Conservation (phyloP, 2,113 vertebrate genomes). For the Myotis lucifugus region DNA sequence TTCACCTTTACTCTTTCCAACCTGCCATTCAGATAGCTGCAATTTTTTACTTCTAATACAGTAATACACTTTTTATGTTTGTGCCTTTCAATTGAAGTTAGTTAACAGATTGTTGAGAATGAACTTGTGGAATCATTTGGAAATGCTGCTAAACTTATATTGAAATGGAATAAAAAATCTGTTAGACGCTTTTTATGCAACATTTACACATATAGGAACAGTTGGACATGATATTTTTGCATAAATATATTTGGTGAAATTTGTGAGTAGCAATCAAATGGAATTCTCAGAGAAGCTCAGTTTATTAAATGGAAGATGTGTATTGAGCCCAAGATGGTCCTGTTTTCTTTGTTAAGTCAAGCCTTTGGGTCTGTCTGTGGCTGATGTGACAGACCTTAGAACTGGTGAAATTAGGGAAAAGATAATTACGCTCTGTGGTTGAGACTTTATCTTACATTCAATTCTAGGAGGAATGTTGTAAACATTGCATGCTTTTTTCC, state of each 20-base stretch:
- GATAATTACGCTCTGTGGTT: not conserved
- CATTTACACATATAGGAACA: not conserved
- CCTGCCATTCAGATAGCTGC: not conserved
- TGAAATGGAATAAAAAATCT: not conserved
- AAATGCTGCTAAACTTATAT: slow-evolving; percentile 22
- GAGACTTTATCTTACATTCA: not conserved
- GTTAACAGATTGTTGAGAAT: not conserved
- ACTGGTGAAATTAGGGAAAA: not conserved
- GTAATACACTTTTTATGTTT: not conserved
- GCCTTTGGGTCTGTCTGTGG: not conserved
- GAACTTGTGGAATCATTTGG: slow-evolving; percentile 21
- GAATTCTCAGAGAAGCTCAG: not conserved
- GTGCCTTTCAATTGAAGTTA: slow-evolving; percentile 12
- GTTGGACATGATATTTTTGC: not conserved
- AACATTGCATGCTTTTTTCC: not conserved
- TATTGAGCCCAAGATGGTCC: not conserved
- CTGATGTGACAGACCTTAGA: not conserved
- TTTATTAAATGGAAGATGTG: not conserved
- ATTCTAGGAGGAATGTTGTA: not conserved
- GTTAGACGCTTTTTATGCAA: not conserved
- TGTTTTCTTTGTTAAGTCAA: not conserved
- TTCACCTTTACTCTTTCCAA: slow-evolving; percentile 22
- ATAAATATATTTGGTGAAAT: not conserved
- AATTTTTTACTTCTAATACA: not conserved
- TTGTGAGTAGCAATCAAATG: not conserved